Evolutionary conservation across 2,888 invertebrate species (phyloP), one percentile per base, ranked within the genome.

Genomic region (Caradrina clavipalpis): DNA sequence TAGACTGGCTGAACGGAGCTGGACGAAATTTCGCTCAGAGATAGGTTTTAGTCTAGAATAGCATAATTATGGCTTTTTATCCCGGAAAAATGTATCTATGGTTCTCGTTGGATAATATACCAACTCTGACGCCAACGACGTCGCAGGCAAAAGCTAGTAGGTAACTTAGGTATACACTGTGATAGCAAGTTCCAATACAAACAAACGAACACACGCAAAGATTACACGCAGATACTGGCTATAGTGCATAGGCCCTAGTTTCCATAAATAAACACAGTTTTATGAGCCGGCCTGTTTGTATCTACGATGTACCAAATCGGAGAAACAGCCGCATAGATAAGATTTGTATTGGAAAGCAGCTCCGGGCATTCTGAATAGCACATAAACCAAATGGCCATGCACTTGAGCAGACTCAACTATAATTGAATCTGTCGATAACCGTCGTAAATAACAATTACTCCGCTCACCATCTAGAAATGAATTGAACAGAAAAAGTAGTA

Each of bases 341-440:
- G 62, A 77, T 68, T 74, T 55, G 66, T 73, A 76, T 78, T 77
- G 65, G 73, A 76, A 85, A 76, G 68, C 69, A 69, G 79, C 86
- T 79, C 60, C 59, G 57, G 78, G 80, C 78, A 70, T 81, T 81
- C 79, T 77, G 63, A 80, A 73, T 70, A 78, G 73, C 77, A 73
- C 65, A 85, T 85, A 86, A 87, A 89, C 88, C 87, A 89, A 89
- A 87, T 86, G 86, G 87, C 84, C 83, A 77, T 86, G 83, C 87
- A 85, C 87, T 88, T 85, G 87, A 87, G 78, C 76, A 42, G 69
- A 80, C 75, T 71, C 62, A 31, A 83, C 66, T 73, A 65, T 87
- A 88, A 88, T 90, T 88, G 87, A 89, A 84, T 87, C 80, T 69
- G 81, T 84, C 82, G 85, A 87, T 86, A 84, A 78, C 65, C 71